A percentile compares a stretch with the other conserved stretches of the same genome.
Conservation (phyloP, 2,888 invertebrate species). For the Arctia plantaginis region DNA sequence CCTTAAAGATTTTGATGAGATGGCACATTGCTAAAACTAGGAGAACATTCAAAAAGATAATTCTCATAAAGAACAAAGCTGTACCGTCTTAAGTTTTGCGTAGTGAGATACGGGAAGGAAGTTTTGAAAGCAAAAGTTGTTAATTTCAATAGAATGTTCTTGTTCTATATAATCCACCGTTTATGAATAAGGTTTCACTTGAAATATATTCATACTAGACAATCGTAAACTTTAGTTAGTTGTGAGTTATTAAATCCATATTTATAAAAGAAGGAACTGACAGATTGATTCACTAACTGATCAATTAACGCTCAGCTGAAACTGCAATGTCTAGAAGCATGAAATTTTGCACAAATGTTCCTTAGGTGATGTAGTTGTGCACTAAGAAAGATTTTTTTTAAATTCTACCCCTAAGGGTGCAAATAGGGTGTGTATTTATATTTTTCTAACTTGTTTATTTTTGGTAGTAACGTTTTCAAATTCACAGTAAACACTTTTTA, state of each 20-base stretch:
- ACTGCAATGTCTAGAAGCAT: too few species aligned
- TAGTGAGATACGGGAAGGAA: slow-evolving; percentile 42
- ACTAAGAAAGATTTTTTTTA: too few species aligned
- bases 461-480: too few species aligned
- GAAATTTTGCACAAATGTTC: too few species aligned
- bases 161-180: slow-evolving; percentile 1
- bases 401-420: too few species aligned
- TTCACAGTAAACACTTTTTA: too few species aligned
- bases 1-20: slow-evolving; percentile 39
- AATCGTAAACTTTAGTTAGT: background rate
- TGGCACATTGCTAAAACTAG: slow-evolving; percentile 38
- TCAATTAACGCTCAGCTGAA: too few species aligned
- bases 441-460: too few species aligned
- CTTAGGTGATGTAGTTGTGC: too few species aligned
- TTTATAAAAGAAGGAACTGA: too few species aligned
- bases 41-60: slow-evolving; percentile 55
- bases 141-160: slow-evolving; percentile 33
- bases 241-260: background rate
- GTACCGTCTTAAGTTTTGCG: slow-evolving; percentile 44
- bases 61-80: slow-evolving; percentile 52
- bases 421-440: too few species aligned
- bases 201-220: slow-evolving; percentile 6
- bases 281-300: too few species aligned
- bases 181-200: slow-evolving; percentile 3
- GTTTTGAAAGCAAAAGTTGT: slow-evolving; percentile 40